Evolutionary conservation across 2,888 invertebrate genomes (phyloP).

Genomic region (Aphidius colemani): DNA sequence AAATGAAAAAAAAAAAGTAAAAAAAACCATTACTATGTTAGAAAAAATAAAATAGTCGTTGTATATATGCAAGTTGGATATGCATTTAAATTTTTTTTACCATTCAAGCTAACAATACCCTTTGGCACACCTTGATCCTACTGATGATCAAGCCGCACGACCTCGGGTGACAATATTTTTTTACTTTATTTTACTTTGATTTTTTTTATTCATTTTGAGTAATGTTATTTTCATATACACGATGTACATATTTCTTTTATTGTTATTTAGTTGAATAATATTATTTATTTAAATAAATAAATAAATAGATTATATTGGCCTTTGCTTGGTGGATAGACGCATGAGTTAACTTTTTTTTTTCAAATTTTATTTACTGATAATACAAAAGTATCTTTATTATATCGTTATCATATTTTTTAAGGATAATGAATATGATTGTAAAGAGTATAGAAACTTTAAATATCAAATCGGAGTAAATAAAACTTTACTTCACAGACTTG

Average conservation of each 20-base stretch:
- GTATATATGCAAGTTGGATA: constrained; percentile 23
- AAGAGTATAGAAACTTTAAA: no score
- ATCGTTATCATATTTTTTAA: no score
- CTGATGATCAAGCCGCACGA: constrained; percentile 5
- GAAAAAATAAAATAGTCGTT: neutral
- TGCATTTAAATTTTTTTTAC: neutral
- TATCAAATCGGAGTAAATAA: no score
- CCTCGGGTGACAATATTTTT: neutral
- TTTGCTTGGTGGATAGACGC: no score
- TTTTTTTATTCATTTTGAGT: neutral
- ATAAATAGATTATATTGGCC: neutral
- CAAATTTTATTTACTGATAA: no score
- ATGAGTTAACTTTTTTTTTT: no score
- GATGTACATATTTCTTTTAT: no score
- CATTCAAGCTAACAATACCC: neutral
- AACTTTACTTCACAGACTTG: no score
- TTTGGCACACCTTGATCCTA: constrained; percentile 16
- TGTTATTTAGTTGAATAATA: neutral
- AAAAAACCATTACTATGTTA: no score
- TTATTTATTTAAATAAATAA: neutral
- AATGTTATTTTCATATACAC: neutral
- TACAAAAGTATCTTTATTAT: no score
- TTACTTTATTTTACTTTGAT: constrained; percentile 1
- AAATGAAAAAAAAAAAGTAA: no score
- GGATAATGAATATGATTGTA: no score